Base-by-base conservation (phyloP, 2,113 vertebrate genomes). In the Lycocorax pyrrhopterus region DNA sequence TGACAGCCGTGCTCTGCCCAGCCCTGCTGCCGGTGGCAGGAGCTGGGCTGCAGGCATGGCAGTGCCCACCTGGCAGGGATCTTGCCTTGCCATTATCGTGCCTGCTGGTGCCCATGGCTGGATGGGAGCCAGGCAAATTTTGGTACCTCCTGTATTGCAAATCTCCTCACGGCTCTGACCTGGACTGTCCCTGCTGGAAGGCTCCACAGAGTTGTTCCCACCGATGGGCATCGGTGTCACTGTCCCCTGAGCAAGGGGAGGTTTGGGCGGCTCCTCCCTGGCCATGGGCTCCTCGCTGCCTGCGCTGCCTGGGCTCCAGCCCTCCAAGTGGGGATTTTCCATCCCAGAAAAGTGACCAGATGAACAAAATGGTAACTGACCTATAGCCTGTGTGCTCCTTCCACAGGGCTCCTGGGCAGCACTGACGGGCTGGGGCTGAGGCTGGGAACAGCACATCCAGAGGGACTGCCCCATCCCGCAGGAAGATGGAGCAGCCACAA, bases 371-470 rank as follows among this genome's bases (percentile, higher is more conserved):
- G 64, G 59, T 4, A 49, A 55, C 39, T 1, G 19, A 71, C 60
- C 64, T 33, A 52, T 2, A 75, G 83, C 32, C 18, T 26, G 30
- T 1, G 3, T 80, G 55, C 33, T 86, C 23, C 60, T 47, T 78
- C 76, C 37, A 14, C 16, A 21, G 60, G 81, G 75, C 56, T 68
- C 53, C 52, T 1, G 7, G 71, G 52, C 84, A 85, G 87, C 35
- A 49, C 25, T 0, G 0, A 26, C 0, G 0, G 59, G 49, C 83
- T 51, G 46, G 71, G 46, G 67, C 87, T 0, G 17, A 73, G 56
- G 53, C 59, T 93, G 88, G 86, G 55, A 80, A 46, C 59, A 68
- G 59, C n/a, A 37, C n/a, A 43, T 8, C 21, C 88, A 76, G 46
- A 47, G 59, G 2, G 9, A 88, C 43, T 11, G 39, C 63, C 56